These are phyloP conservation scores for Gadopsis bispinosus DNA, from an alignment of 2,797 vertebrate genomes.

Conservation along the genomic window DNA sequence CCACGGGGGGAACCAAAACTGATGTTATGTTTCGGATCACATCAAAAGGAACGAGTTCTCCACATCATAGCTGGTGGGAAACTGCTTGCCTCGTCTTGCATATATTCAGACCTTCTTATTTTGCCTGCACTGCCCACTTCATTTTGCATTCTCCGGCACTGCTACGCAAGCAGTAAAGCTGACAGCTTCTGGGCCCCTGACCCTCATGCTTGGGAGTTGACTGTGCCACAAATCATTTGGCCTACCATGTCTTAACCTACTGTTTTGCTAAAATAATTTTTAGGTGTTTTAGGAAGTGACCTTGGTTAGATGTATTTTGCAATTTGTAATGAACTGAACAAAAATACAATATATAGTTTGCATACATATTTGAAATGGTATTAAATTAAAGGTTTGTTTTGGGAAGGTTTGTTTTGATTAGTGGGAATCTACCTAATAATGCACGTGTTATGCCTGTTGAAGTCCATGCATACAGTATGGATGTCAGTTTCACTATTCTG, in stretches of 20 bases:
- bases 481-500: too few relatives aligned
- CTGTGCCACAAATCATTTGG: conserved; percentile 16
- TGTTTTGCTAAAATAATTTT: conserved; percentile 10
- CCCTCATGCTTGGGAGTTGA: conserved; percentile 6
- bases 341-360: background rate
- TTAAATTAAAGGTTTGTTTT: background rate
- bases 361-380: too few relatives aligned
- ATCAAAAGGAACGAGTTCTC: conserved; percentile 60
- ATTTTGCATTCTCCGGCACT: conserved; percentile 44
- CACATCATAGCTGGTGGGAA: conserved; percentile 36
- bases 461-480: background rate
- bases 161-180: conserved; percentile 6
- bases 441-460: background rate
- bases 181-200: conserved; percentile 17
- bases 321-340: background rate
- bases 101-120: conserved; percentile 37
- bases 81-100: conserved; percentile 15
- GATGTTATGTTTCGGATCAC: conserved; percentile 58
- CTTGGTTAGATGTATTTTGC: background rate
- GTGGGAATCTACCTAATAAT: background rate
- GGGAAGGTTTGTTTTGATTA: background rate
- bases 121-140: conserved; percentile 50
- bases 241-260: background rate
- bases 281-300: background rate
- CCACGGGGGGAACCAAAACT: conserved; percentile 19